Evolutionary conservation across 2,113 vertebrate genomes (phyloP).

Genomic region (Mugil cephalus): DNA sequence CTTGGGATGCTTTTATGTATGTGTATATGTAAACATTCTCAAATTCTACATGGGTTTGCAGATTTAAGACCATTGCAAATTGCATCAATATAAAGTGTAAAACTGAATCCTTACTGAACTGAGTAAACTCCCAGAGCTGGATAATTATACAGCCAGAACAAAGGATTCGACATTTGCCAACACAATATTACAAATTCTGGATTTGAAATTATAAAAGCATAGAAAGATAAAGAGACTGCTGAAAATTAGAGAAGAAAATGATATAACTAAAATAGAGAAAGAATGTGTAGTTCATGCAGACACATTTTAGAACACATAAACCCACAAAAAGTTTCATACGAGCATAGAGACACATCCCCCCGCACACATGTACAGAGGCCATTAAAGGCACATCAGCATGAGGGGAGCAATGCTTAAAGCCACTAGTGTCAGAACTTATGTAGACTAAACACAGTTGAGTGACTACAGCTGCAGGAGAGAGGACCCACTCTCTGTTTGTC

Average conservation of each 20-base stretch:
- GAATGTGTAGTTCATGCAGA: too few species aligned
- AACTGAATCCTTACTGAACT: constrained; percentile 1
- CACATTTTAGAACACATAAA: neutral
- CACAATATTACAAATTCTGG: neutral
- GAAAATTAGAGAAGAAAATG: neutral
- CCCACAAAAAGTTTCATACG: constrained; percentile 10
- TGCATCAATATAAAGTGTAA: constrained; percentile 5
- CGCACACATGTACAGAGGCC: constrained; percentile 54
- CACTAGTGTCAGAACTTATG: constrained; percentile 77
- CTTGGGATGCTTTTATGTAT: neutral
- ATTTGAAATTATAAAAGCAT: neutral
- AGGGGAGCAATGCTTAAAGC: constrained; percentile 69
- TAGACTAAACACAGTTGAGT: constrained; percentile 84
- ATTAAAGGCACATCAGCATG: constrained; percentile 69
- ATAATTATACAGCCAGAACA: constrained; percentile 28
- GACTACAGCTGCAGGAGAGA: constrained; percentile 76
- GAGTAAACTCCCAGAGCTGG: constrained; percentile 25
- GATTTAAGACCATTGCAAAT: constrained; percentile 1
- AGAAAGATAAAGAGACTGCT: neutral
- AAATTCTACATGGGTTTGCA: constrained; percentile 2
- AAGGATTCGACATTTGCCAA: constrained; percentile 3
- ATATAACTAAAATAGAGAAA: neutral
- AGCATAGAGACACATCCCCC: constrained; percentile 17
- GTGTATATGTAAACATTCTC: neutral
- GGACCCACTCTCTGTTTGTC: constrained; percentile 9